Evolutionary conservation across 2,888 invertebrate genomes (phyloP).

Genomic region (Tanytarsus gracilentus): DNA sequence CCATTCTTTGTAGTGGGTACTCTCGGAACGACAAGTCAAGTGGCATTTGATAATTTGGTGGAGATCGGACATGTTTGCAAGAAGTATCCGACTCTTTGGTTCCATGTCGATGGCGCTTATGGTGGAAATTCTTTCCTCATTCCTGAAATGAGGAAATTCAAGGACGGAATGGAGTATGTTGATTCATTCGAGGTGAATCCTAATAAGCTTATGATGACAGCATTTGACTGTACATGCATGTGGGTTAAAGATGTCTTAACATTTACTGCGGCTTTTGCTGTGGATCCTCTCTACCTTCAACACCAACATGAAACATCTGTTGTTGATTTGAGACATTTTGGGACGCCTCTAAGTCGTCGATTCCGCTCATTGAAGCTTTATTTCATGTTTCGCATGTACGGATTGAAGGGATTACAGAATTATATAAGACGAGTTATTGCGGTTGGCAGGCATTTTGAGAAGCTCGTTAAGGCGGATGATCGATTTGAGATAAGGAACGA

Average conservation of each 20-base stretch:
- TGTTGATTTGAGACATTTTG: constrained; percentile 73
- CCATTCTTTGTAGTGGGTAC: constrained; percentile 79
- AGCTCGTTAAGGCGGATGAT: constrained; percentile 55
- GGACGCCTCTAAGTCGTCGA: constrained; percentile 73
- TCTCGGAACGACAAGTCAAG: constrained; percentile 73
- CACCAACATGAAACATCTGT: constrained; percentile 62
- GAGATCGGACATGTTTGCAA: constrained; percentile 63
- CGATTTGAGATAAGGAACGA: constrained; percentile 71
- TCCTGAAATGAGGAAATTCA: constrained; percentile 63
- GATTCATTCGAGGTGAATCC: constrained; percentile 84
- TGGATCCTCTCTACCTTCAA: constrained; percentile 77
- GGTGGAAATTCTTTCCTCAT: constrained; percentile 80
- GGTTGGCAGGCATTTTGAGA: constrained; percentile 66
- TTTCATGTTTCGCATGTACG: constrained; percentile 77
- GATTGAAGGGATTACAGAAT: constrained; percentile 67
- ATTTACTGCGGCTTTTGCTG: constrained; percentile 72
- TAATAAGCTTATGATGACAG: constrained; percentile 77
- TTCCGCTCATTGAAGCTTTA: constrained; percentile 81
- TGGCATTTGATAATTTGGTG: constrained; percentile 71
- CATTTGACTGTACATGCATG: constrained; percentile 76
- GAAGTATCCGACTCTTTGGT: constrained; percentile 58
- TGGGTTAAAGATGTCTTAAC: constrained; percentile 72
- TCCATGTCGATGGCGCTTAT: constrained; percentile 82
- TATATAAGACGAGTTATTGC: constrained; percentile 76
- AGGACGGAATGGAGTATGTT: constrained; percentile 61